A percentile compares a stretch with the other conserved stretches of the same genome.
Evolutionary conservation across 1,140 invertebrate genomes (phyloP).

Genomic region (Listronotus bonariensis): DNA sequence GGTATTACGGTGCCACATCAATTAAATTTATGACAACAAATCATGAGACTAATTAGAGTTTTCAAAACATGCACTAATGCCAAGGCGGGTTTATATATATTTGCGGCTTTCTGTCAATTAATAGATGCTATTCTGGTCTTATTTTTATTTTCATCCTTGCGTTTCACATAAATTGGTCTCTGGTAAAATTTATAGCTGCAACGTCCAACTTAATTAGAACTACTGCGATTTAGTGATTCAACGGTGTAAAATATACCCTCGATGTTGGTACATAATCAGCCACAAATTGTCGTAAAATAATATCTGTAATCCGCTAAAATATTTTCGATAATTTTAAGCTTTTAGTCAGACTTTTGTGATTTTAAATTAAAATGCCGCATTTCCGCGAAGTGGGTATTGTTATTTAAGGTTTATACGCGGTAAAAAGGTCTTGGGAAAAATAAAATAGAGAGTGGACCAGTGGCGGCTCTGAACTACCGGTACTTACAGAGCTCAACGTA

Average conservation of each 20-base stretch:
- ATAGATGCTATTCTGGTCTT: constrained; percentile 44
- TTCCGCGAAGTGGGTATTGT: no score
- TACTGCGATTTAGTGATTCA: constrained; percentile 44
- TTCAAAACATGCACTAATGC: constrained; percentile 33
- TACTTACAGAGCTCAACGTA: no score
- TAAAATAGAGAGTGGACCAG: no score
- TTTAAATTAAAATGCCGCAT: no score
- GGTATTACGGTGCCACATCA: constrained; percentile 25
- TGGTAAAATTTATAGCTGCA: constrained; percentile 42
- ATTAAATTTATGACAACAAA: constrained; percentile 35
- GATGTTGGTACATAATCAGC: constrained; percentile 21
- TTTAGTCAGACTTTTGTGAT: no score
- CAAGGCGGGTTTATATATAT: constrained; percentile 30
- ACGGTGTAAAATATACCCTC: constrained; percentile 38
- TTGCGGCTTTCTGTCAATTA: constrained; percentile 41
- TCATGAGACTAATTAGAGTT: constrained; percentile 30
- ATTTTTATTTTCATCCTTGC: constrained; percentile 39
- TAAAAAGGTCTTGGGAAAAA: no score
- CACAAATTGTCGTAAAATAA: constrained; percentile 23
- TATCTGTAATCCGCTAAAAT: constrained; percentile 8
- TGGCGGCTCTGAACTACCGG: no score
- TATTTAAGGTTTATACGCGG: no score
- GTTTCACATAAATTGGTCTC: constrained; percentile 44
- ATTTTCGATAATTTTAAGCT: not conserved
- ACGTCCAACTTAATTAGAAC: constrained; percentile 46